phyloP scores from a whole-genome alignment of 2,797 vertebrate genomes.

The Microhierax caerulescens region DNA sequence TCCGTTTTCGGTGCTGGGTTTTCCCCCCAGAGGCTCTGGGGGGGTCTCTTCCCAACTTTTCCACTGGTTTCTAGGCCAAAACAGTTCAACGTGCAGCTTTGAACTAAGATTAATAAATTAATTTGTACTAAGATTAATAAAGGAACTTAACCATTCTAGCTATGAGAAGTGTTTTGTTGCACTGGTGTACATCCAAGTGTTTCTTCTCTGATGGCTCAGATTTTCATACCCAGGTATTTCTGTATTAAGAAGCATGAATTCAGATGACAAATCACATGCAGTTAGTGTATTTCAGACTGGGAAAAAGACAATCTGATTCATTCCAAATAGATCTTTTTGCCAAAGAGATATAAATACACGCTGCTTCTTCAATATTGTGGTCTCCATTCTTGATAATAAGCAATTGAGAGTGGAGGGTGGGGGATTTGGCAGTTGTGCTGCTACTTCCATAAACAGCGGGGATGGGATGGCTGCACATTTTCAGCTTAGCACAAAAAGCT shows the following conservation, averaged over 20 bases:
- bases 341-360: not conserved
- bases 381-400: not conserved
- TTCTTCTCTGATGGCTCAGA: not conserved
- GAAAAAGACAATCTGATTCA: not conserved
- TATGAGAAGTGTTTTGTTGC: rapidly evolving
- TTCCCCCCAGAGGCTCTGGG: rapidly evolving
- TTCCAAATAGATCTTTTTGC: not conserved
- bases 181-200: not conserved
- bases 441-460: not conserved
- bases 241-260: not conserved
- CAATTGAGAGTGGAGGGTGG: conserved; percentile 10
- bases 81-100: not conserved
- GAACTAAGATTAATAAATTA: not conserved
- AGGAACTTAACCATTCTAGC: not conserved
- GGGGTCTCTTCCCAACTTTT: not conserved
- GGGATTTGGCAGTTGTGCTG: not conserved
- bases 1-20: not conserved
- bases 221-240: not conserved
- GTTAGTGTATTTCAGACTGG: not conserved
- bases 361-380: not conserved
- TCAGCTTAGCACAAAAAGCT: not conserved
- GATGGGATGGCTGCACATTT: not conserved
- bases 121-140: too few relatives aligned
- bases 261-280: not conserved
- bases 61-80: not conserved